Evolutionary conservation across 2,888 invertebrate genomes (phyloP), one percentile per base, ranked within the genome.

Genomic region (Cheilosia scutellata): DNA sequence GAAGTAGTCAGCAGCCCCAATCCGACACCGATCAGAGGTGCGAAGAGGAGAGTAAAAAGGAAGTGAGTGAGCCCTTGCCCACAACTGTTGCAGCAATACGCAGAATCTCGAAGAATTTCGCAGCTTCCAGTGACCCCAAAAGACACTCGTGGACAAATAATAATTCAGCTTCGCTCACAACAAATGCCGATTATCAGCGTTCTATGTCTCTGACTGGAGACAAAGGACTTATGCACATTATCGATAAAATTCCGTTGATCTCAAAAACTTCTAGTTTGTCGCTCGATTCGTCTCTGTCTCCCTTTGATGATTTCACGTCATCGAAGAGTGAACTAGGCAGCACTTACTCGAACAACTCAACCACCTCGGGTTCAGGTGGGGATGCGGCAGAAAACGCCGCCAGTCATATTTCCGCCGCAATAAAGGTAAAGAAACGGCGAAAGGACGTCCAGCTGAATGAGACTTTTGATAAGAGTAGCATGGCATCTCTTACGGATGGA

Each of bases 391-490:
- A 79, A 31, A 87, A 87, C 51, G 42, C 20, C 55, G 42, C 27
- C 4, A 58, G 40, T 42, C 44, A 76, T 49, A 51, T 74, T 60
- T 40, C 78, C 5, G 87, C 86, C 3, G 76, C 72, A 2, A 88
- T 89, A 5, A 88, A 88, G 31, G 80, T 91, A 3, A 92, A 91
- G 84, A 91, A 91, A 80, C 90, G 91, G 0, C 90, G 92, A 2
- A 88, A 90, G 11, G 93, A 93, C 88, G 93, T 90, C 0, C 90
- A 92, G 82, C 89, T 93, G 0, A 93, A 93, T 84, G 93, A 93
- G 88, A 93, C 93, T 0, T 93, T 92, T 57, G 93, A 93, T 74
- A 93, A 93, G 87, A 93, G 93, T 71, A 93, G 93, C 87, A 88
- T 92, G 47, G 92, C 92, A 3, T 93, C 93, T 1, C 88, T 91